Evolutionary conservation across 35 echinoderm and acorn worm genomes (phyloP).

Genomic region (Anneissia japonica): DNA sequence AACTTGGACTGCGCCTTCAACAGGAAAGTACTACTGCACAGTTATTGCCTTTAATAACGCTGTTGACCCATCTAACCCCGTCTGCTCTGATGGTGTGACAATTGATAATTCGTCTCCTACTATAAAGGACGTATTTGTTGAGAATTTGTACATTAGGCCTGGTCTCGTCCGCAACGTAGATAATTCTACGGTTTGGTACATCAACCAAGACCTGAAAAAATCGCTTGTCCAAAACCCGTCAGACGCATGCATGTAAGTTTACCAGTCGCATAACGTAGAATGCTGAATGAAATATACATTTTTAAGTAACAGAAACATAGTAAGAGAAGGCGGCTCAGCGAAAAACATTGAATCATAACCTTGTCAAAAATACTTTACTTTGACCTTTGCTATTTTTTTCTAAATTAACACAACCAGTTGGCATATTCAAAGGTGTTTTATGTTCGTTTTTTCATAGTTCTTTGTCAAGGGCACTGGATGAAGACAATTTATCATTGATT

Average conservation of each 20-base stretch:
- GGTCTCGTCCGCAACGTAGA: slow-evolving; percentile 12
- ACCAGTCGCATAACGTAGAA: not conserved
- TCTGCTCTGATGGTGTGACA: slow-evolving; percentile 43
- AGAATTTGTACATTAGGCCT: not conserved
- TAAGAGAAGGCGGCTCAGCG: not conserved
- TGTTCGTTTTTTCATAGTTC: too few species aligned
- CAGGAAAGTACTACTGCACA: slow-evolving; percentile 17
- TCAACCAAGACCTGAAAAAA: not conserved
- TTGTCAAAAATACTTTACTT: not conserved
- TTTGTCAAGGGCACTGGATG: too few species aligned
- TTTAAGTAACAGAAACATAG: not conserved
- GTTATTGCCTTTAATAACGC: slow-evolving; percentile 45
- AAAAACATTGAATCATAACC: not conserved
- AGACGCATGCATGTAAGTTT: slow-evolving; percentile 28
- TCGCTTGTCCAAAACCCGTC: not conserved
- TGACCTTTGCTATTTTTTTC: not conserved
- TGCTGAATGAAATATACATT: not conserved
- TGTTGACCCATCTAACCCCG: slow-evolving; percentile 17
- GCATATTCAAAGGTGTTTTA: too few species aligned
- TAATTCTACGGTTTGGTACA: slow-evolving; percentile 14
- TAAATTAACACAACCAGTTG: too few species aligned
- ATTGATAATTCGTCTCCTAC: slow-evolving; percentile 33
- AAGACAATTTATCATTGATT: too few species aligned
- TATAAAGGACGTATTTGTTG: not conserved
- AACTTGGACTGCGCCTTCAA: slow-evolving; percentile 13